Evolutionary conservation across 2,797 vertebrate genomes (phyloP), one percentile per base, ranked within the genome.

Genomic region (Botia kubotai): DNA sequence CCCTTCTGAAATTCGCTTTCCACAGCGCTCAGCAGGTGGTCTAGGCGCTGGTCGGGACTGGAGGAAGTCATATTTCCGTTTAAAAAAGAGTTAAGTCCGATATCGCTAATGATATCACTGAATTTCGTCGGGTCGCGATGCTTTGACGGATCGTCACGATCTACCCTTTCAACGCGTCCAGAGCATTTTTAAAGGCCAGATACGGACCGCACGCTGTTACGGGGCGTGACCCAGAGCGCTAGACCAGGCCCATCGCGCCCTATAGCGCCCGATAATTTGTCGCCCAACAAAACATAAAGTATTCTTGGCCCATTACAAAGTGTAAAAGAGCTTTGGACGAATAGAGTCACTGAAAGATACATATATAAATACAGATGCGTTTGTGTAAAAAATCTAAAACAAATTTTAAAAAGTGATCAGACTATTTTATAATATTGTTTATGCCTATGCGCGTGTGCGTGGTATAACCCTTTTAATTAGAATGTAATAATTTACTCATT

Each of bases 11-110:
- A 92, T 89, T 94, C 94, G 89, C 90, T 95, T 88, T 94, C 93
- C 82, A 95, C 94, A 76, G 93, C 94, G 89, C 94, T 95, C 16
- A 95, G 92, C 17, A 95, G 94, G 72, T 95, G 94, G 79, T 95
- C 94, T 83, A 95, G 90, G 29, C 94, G 92, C 87, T 94, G 94
- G 89, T 95, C 94, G 2, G 91, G 75, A 87, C 87, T 92, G 74
- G 91, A 88, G 13, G 94, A 92, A 81, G 85, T 92, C 94, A 94
- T 95, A 90, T 57, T 82, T 85, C 83, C 83, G 74, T 46, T 26
- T 1, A 29, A 29, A 62, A 68, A 55, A 60, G 33, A 33, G 12
- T 60, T 5, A 68, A 78, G 53, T 83, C 80, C 84, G 55, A 73
- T 14, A 39, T 69, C 14, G 55, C n/a, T 55, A 33, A 55, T 7